phyloP scores from a whole-genome alignment of 2,888 invertebrate species.

The Bhutanitis thaidina region DNA sequence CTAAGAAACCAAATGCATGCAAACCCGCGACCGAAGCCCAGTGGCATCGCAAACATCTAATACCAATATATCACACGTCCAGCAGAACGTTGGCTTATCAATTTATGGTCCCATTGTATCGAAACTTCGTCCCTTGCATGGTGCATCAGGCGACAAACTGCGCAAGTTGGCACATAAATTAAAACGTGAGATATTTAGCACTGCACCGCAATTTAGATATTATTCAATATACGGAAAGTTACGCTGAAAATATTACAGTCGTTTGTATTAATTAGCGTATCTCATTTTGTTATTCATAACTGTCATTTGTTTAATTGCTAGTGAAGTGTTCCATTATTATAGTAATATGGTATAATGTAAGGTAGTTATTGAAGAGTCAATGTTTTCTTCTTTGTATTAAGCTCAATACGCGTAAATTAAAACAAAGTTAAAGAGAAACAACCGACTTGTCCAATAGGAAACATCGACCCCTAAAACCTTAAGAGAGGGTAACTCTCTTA shows the following conservation, averaged over 20 bases:
- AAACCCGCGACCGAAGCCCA: constrained; percentile 5
- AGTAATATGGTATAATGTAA: too few species aligned
- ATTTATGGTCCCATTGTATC: constrained; percentile 70
- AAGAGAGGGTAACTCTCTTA: too few species aligned
- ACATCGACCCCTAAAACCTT: too few species aligned
- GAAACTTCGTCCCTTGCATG: constrained; percentile 59
- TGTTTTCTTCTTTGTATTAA: too few species aligned
- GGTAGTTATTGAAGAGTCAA: too few species aligned
- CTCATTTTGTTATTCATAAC: too few species aligned
- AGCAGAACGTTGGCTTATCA: constrained; percentile 50
- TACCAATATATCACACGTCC: constrained; percentile 34
- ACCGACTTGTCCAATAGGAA: too few species aligned
- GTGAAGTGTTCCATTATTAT: too few species aligned
- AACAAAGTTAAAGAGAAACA: too few species aligned
- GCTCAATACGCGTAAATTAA: too few species aligned
- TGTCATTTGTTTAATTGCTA: too few species aligned
- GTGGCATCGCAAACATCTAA: constrained; percentile 28
- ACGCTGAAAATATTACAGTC: constrained; percentile 5
- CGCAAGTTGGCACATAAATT: constrained; percentile 70
- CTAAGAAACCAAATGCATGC: too few species aligned
- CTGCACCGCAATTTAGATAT: constrained; percentile 29
- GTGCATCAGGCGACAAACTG: constrained; percentile 49
- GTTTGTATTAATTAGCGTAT: constrained; percentile 14
- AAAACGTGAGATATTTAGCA: constrained; percentile 58
- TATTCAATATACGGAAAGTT: constrained; percentile 32